Conservation (phyloP, 2,113 vertebrate genomes). For the Chloropsis cyanopogon region DNA sequence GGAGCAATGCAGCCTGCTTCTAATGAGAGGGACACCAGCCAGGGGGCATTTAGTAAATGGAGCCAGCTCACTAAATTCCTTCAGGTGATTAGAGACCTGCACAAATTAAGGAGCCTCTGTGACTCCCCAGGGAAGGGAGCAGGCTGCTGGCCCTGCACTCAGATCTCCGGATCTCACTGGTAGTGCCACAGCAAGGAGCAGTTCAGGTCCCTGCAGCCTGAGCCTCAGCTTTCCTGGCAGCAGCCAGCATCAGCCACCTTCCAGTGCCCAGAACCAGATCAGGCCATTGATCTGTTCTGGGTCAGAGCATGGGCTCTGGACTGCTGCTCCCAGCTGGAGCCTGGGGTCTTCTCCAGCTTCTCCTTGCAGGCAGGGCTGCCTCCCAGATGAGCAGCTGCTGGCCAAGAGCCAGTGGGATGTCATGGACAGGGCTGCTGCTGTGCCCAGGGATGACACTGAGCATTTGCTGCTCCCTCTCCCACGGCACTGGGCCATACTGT, state of each 20-base stretch:
- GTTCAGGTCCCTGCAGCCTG: not conserved
- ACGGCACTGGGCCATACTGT: rapidly evolving
- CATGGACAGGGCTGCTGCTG: not conserved
- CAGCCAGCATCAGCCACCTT: not conserved
- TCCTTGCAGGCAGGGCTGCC: not conserved
- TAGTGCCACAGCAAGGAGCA: not conserved
- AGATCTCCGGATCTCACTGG: not conserved
- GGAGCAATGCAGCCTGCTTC: constrained; percentile 1
- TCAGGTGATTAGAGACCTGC: constrained; percentile 8
- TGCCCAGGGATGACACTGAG: rapidly evolving
- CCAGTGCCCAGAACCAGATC: not conserved
- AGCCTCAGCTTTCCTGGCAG: not conserved
- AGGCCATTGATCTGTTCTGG: not conserved
- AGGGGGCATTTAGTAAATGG: constrained; percentile 7
- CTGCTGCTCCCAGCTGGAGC: not conserved
- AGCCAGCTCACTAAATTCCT: constrained; percentile 8
- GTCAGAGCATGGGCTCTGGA: rapidly evolving
- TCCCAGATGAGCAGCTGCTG: not conserved
- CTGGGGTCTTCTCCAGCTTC: not conserved
- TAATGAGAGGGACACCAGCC: constrained; percentile 7
- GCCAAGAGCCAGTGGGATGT: rapidly evolving
- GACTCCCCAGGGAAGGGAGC: not conserved
- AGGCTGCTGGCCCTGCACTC: not conserved
- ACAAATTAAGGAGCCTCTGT: not conserved
- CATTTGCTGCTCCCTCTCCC: not conserved